These are phyloP conservation scores for Drosophila bipectinata DNA, from an alignment of 1,140 invertebrate genomes.

Conservation along the genomic window DNA sequence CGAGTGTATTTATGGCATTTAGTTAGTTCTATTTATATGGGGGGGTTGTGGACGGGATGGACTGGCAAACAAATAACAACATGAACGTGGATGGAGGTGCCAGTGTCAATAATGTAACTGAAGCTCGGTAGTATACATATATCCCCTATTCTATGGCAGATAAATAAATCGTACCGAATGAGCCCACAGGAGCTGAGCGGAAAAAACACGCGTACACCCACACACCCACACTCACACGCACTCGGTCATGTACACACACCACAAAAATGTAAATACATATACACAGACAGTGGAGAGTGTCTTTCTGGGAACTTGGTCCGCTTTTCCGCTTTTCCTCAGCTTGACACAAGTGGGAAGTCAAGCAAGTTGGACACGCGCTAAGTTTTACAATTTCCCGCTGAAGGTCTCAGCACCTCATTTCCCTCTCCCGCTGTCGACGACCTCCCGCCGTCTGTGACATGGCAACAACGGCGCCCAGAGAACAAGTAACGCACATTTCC, in stretches of 20 bases:
- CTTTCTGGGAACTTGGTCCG: constrained; percentile 30
- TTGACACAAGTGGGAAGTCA: constrained; percentile 62
- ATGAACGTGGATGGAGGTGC: constrained; percentile 7
- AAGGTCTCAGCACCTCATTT: constrained; percentile 54
- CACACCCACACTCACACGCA: constrained; percentile 23
- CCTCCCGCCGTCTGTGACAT: constrained; percentile 1
- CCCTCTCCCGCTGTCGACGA: constrained; percentile 2
- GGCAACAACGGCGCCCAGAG: constrained; percentile 21
- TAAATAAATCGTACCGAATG: constrained; percentile 35
- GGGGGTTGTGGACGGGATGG: neutral
- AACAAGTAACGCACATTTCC: constrained; percentile 61
- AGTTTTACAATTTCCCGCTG: constrained; percentile 70
- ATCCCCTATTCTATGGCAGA: constrained; percentile 20
- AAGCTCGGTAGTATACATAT: constrained; percentile 32
- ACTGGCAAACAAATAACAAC: constrained; percentile 2
- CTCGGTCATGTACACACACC: constrained; percentile 16
- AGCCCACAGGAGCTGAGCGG: constrained; percentile 30
- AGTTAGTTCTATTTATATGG: constrained; percentile 39
- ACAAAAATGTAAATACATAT: constrained; percentile 19
- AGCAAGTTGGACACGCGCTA: constrained; percentile 67
- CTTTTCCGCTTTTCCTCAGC: constrained; percentile 11
- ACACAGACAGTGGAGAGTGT: constrained; percentile 28
- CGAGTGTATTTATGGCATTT: constrained; percentile 34
- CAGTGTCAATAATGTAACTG: constrained; percentile 66
- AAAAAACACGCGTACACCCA: constrained; percentile 38